Conservation (phyloP, 2,888 invertebrate genomes). For the Xestia ashworthii region DNA sequence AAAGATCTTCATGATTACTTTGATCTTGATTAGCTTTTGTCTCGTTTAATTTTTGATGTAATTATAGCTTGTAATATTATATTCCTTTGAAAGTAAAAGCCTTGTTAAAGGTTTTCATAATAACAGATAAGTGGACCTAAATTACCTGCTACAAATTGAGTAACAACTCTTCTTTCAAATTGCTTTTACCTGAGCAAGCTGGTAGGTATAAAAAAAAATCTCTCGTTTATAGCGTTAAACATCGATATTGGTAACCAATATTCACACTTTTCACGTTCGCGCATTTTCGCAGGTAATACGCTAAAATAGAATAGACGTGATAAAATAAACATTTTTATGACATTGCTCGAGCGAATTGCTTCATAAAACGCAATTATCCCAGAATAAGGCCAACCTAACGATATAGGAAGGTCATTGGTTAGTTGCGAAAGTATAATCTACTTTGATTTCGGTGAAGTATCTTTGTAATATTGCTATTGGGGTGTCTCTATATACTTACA, state of each 20-base stretch:
- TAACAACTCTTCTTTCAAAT: not conserved
- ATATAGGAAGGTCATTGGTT: constrained; percentile 65
- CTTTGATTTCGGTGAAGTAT: constrained; percentile 53
- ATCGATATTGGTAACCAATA: constrained; percentile 49
- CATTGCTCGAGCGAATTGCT: constrained; percentile 83
- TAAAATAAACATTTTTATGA: constrained; percentile 87
- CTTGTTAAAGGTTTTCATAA: not conserved
- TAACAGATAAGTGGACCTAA: not conserved
- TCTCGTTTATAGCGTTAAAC: constrained; percentile 30
- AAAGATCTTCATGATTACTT: constrained; percentile 41
- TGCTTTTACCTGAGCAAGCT: not conserved
- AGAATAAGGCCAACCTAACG: constrained; percentile 76
- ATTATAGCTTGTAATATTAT: not conserved
- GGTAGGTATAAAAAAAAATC: constrained; percentile 11
- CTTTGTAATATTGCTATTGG: constrained; percentile 15
- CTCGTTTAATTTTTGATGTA: constrained; percentile 3
- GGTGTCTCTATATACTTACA: not conserved
- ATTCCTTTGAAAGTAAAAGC: constrained; percentile 2
- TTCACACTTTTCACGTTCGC: constrained; percentile 65
- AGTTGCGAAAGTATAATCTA: constrained; percentile 55
- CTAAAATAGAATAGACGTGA: constrained; percentile 80
- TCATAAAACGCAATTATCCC: constrained; percentile 87
- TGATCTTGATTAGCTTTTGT: constrained; percentile 22
- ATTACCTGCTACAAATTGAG: not conserved
- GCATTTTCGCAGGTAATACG: constrained; percentile 79